Evolutionary conservation across 1,140 invertebrate genomes (phyloP).

Genomic region (Drosophila parabipectinata): DNA sequence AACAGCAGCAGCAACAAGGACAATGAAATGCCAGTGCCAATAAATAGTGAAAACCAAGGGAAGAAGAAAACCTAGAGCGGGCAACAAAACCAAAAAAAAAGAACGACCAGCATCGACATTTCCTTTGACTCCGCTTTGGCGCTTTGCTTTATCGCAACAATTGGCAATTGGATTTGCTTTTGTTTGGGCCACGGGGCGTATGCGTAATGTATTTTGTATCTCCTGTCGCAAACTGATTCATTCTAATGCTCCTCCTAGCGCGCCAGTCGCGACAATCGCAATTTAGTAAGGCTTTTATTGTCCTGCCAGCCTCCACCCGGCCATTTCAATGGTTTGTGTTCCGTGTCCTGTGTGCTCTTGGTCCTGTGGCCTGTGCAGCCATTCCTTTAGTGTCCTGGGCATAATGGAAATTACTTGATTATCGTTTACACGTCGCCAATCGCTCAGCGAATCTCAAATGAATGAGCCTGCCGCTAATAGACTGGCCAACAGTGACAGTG

Average conservation of each 20-base stretch:
- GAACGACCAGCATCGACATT: conserved; percentile 42
- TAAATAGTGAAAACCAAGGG: conserved; percentile 59
- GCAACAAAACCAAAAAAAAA: neutral
- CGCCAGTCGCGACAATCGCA: conserved; percentile 73
- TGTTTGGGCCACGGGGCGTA: conserved; percentile 53
- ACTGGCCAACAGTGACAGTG: conserved; percentile 3
- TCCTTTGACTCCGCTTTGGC: conserved; percentile 45
- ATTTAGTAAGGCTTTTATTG: conserved; percentile 77
- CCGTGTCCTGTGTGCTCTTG: neutral
- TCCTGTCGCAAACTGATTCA: conserved; percentile 24
- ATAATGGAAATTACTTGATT: conserved; percentile 82
- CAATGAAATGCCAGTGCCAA: conserved; percentile 71
- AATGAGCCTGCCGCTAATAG: conserved; percentile 47
- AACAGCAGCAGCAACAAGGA: conserved; percentile 65
- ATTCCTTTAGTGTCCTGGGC: conserved; percentile 9
- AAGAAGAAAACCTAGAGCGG: conserved; percentile 1
- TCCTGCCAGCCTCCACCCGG: conserved; percentile 4
- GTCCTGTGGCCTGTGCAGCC: neutral
- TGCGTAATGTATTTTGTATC: conserved; percentile 63
- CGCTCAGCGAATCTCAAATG: conserved; percentile 61
- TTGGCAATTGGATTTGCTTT: conserved; percentile 62
- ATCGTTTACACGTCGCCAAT: conserved; percentile 81
- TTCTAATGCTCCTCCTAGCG: conserved; percentile 3
- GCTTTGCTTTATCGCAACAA: conserved; percentile 53
- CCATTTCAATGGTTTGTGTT: too few species aligned